Evolutionary conservation across 1,140 invertebrate genomes (phyloP), one percentile per base, ranked within the genome.

Genomic region (Artemia franciscana): DNA sequence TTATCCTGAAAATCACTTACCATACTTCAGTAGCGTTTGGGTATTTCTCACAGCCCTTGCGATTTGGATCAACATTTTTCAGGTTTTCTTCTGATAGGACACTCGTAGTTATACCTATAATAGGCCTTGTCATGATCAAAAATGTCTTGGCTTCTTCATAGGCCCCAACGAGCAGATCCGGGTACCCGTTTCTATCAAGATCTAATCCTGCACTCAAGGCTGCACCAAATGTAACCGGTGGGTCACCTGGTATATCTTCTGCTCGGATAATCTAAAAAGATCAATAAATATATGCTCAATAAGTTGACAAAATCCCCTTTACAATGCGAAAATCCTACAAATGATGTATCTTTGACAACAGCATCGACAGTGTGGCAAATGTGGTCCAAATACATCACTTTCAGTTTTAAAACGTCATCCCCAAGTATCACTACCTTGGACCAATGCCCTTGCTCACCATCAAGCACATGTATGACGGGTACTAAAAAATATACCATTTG

Each of bases 151-250:
- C 84, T 65, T 82, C 78, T 69, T 86, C 86, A 73, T 88, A 92
- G 24, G 90, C 88, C 60, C 91, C 91, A 25, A 91, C 79, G 21
- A 93, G 75, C 64, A 95, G 75, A 78, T 95, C 91, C 0, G 90
- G 86, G 75, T 95, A 96, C 12, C 84, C 85, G 74, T 96, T 95
- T 21, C 78, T 74, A 73, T 96, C 92, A 69, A 96, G 78, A 74
- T 96, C 91, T 7, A 88, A 75, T 27, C 87, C 88, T 61, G 89
- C 90, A 65, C 84, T 85, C 18, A 96, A 73, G 0, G 90, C 89
- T 71, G 90, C 89, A 4, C 91, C 91, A 68, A 95, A 89, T 0
- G 88, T 91, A 62, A 71, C 76, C 57, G 88, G 59, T 58, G 65
- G 65, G 57, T 77, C 70, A 5, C 69, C 65, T 9, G 75, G 76